phyloP scores from a whole-genome alignment of 2,797 vertebrate genomes.

The Premnoplex brunnescens region DNA sequence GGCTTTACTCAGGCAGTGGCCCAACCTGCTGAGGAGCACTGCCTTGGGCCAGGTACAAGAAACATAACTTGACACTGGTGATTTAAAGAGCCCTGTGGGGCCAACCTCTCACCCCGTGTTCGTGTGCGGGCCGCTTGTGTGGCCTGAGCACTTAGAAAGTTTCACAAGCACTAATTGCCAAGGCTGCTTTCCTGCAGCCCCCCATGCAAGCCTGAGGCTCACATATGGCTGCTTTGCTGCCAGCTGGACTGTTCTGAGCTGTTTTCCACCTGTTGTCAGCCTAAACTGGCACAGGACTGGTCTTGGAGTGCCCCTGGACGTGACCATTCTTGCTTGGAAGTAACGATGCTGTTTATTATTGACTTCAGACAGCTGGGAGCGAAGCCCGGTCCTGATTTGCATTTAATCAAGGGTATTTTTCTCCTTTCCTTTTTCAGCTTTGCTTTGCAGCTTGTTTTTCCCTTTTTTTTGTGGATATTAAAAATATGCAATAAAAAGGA shows the following conservation, averaged over 20 bases:
- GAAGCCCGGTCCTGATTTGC: constrained; percentile 21
- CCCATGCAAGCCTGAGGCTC: fast-evolving
- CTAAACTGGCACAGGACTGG: not conserved
- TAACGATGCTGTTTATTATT: not conserved
- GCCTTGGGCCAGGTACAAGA: not conserved
- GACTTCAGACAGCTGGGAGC: constrained; percentile 40
- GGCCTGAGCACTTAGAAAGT: not conserved
- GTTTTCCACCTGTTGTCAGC: not conserved
- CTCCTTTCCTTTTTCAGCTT: constrained; percentile 32
- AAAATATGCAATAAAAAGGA: constrained; percentile 2
- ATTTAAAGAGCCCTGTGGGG: fast-evolving
- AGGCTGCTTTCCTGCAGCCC: not conserved
- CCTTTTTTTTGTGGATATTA: not conserved
- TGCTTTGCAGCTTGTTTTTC: constrained; percentile 5
- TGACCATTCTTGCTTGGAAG: not conserved
- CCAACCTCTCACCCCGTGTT: not conserved
- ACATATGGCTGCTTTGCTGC: fast-evolving
- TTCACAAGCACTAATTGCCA: not conserved
- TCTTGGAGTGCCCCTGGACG: not conserved
- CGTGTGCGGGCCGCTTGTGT: fast-evolving
- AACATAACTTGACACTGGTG: not conserved
- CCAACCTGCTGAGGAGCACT: not conserved
- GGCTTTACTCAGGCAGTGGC: fast-evolving
- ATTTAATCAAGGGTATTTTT: constrained; percentile 52
- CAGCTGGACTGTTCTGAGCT: not conserved